Evolutionary conservation across 1,140 invertebrate species (phyloP).

Genomic region (Drosophila subobscura): DNA sequence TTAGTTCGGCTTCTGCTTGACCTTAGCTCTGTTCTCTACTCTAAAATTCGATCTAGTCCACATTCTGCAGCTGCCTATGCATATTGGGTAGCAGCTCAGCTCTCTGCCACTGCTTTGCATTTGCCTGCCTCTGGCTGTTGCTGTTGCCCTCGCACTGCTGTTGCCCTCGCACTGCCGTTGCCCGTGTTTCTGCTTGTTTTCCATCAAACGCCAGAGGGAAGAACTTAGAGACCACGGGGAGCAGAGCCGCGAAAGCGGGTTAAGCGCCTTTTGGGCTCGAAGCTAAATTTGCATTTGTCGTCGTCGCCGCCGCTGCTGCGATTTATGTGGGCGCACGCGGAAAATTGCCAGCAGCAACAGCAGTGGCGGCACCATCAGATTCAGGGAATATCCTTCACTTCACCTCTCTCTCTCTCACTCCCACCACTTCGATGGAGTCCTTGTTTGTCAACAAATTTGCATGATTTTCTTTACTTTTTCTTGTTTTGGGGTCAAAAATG

Average conservation of each 20-base stretch:
- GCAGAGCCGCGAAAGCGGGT: conserved; percentile 57
- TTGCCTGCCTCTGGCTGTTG: conserved; percentile 21
- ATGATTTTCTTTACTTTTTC: conserved; percentile 13
- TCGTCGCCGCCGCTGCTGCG: conserved; percentile 34
- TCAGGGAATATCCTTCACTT: conserved; percentile 15
- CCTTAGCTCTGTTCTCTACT: too few species aligned
- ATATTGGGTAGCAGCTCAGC: too few species aligned
- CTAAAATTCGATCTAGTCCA: too few species aligned
- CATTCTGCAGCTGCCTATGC: too few species aligned
- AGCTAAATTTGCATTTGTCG: conserved; percentile 71
- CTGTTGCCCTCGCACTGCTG: conserved; percentile 25
- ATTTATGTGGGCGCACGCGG: conserved; percentile 69
- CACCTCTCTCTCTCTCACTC: not conserved
- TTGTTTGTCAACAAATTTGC: conserved; percentile 76
- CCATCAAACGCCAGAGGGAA: conserved; percentile 16
- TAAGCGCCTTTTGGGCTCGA: conserved; percentile 75
- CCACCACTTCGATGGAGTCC: conserved; percentile 25
- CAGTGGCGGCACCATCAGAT: conserved; percentile 7
- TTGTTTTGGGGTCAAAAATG: conserved; percentile 73
- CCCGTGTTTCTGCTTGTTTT: conserved; percentile 45
- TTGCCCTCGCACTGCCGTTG: conserved; percentile 2
- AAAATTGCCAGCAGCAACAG: conserved; percentile 32
- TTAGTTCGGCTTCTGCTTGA: too few species aligned
- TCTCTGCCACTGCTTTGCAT: too few species aligned
- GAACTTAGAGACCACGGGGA: not conserved